Percentiles rank a stretch among this genome's conserved stretches.
Evolutionary conservation across 1,140 invertebrate genomes (phyloP).

Genomic region (Brachionus manjavacas): DNA sequence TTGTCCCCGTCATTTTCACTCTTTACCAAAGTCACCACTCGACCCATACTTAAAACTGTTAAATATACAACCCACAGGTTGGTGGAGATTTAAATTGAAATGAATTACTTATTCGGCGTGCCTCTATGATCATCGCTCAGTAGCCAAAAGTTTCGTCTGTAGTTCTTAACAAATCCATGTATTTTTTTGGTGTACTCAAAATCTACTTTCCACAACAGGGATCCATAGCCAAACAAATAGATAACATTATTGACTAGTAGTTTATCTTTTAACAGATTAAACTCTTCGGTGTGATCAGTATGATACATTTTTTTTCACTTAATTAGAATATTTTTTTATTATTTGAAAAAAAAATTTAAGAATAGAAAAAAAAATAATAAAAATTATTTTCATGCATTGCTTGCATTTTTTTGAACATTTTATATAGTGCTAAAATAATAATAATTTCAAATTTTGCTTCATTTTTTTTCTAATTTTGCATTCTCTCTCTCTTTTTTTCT

Average conservation of each 20-base stretch:
- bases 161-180: conserved; percentile 12
- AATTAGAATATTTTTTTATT: not conserved
- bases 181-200: conserved; percentile 34
- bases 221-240: conserved; percentile 41
- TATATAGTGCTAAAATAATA: not conserved
- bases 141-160: conserved; percentile 30
- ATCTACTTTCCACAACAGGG: conserved; percentile 34
- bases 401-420: not conserved
- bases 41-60: conserved; percentile 24
- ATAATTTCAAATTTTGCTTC: not conserved
- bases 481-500: not conserved
- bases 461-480: not conserved
- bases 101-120: conserved; percentile 15
- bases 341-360: too few relatives aligned
- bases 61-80: not conserved
- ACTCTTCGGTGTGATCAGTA: not conserved
- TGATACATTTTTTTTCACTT: not conserved
- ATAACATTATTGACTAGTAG: conserved; percentile 4
- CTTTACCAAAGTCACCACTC: conserved; percentile 28
- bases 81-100: not conserved
- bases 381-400: not conserved
- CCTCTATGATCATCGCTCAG: conserved; percentile 38
- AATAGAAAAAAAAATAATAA: not conserved
- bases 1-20: not conserved
- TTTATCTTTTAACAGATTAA: not conserved